phyloP scores from a whole-genome alignment of 2,113 vertebrate genomes.

The Uropsilus gracilis region DNA sequence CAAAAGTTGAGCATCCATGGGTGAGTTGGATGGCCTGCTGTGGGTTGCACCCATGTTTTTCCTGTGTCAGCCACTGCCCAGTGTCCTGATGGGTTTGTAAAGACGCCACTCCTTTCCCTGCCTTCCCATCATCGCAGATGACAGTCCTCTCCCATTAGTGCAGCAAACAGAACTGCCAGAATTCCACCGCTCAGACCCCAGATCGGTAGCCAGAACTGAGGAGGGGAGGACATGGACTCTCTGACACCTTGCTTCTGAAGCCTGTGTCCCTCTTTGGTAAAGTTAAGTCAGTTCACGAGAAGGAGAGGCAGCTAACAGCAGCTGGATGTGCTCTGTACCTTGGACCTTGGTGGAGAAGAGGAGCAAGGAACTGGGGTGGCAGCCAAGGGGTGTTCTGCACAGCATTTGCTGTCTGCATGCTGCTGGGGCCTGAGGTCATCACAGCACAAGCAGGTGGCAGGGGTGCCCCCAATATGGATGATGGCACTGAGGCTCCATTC shows the following conservation, averaged over 20 bases:
- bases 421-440: background rate
- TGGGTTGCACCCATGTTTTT: background rate
- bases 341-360: too few species aligned
- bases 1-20: conserved; percentile 49
- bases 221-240: too few species aligned
- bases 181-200: background rate
- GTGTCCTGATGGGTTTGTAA: conserved; percentile 16
- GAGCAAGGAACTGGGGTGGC: too few species aligned
- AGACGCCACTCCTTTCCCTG: background rate
- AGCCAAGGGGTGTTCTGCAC: too few species aligned
- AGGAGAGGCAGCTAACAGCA: background rate
- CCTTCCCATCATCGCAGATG: background rate
- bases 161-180: background rate
- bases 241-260: too few species aligned
- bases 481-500: background rate
- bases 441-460: background rate
- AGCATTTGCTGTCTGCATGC: fast-evolving
- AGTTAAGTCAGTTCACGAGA: background rate
- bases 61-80: fast-evolving
- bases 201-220: background rate
- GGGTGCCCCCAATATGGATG: background rate
- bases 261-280: background rate
- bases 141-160: conserved; percentile 1
- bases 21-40: background rate
- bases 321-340: background rate